Evolutionary conservation across 2,113 vertebrate genomes (phyloP).

Genomic region (Candoia aspera): DNA sequence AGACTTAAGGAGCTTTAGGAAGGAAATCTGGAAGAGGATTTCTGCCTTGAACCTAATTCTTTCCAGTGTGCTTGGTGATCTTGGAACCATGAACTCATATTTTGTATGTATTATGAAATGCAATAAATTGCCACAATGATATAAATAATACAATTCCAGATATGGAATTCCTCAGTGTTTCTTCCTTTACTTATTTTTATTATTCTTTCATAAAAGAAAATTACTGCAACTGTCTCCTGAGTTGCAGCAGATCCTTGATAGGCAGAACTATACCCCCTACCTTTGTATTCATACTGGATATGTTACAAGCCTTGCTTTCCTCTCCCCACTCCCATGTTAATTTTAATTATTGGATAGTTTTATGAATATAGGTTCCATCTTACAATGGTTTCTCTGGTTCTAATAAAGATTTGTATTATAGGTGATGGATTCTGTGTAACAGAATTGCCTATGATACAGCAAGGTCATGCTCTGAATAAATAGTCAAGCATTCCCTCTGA

Average conservation of each 20-base stretch:
- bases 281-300: background rate
- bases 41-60: background rate
- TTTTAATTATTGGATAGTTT: too few relatives aligned
- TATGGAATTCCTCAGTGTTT: background rate
- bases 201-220: background rate
- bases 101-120: conserved; percentile 8
- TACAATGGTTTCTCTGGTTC: too few relatives aligned
- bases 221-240: background rate
- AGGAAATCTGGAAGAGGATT: background rate
- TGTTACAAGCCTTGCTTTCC: background rate
- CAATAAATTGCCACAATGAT: conserved; percentile 11
- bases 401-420: too few relatives aligned
- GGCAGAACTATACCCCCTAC: background rate
- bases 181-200: background rate
- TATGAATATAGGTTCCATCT: too few relatives aligned
- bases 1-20: conserved; percentile 10
- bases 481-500: too few relatives aligned
- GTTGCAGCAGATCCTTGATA: background rate
- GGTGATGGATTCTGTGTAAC: too few relatives aligned
- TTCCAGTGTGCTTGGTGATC: background rate
- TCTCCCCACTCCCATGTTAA: background rate
- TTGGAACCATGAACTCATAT: background rate
- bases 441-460: too few relatives aligned
- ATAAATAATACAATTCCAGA: conserved; percentile 9
- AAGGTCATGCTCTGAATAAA: too few relatives aligned